These are phyloP conservation scores for Neoascia interrupta DNA, from an alignment of 2,888 invertebrate genomes.

Conservation along the genomic window DNA sequence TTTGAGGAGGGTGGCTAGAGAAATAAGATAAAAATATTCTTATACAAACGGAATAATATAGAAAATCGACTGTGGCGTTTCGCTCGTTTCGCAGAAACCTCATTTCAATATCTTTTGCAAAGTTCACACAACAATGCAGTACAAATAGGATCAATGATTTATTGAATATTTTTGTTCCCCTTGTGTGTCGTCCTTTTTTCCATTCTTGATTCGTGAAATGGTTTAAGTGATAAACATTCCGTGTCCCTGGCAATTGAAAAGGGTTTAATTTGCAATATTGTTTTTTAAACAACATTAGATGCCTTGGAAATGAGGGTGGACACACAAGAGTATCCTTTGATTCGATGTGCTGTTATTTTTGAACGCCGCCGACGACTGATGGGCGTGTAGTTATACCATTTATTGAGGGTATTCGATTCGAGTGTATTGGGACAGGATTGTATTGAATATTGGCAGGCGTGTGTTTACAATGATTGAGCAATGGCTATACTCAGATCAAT, in stretches of 20 bases:
- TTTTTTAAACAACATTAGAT: conserved; percentile 46
- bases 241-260: conserved; percentile 61
- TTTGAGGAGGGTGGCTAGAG: conserved; percentile 24
- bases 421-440: too few species aligned
- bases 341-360: too few species aligned
- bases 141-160: conserved; percentile 70
- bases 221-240: conserved; percentile 61
- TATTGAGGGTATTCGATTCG: too few species aligned
- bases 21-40: conserved; percentile 18
- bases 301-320: conserved; percentile 26
- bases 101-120: conserved; percentile 11
- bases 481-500: too few species aligned
- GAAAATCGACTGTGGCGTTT: conserved; percentile 8
- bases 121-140: conserved; percentile 64
- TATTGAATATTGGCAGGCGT: too few species aligned
- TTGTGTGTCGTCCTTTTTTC: conserved; percentile 53
- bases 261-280: conserved; percentile 67
- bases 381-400: too few species aligned
- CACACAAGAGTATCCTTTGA: conserved; percentile 27
- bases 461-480: too few species aligned
- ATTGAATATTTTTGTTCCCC: conserved; percentile 68
- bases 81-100: conserved; percentile 18
- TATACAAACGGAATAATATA: conserved; percentile 10
- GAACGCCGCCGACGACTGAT: too few species aligned
- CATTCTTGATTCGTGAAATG: conserved; percentile 33